phyloP scores from a whole-genome alignment of 2,888 invertebrate species.

The Amphimallon solstitiale region DNA sequence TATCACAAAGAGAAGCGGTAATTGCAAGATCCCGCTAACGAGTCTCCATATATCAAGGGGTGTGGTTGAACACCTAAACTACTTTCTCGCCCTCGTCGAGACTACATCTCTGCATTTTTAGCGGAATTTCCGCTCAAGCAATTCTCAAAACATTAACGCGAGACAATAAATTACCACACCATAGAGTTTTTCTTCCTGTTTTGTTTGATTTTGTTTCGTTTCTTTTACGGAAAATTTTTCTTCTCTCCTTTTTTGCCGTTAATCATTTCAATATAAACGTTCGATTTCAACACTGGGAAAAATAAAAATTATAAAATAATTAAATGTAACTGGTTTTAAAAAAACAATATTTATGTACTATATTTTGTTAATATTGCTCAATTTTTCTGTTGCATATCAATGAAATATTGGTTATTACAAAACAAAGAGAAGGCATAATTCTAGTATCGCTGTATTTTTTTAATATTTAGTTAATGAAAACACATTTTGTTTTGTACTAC shows the following conservation, averaged over 20 bases:
- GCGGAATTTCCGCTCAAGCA: conserved; percentile 11
- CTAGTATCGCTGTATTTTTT: no score
- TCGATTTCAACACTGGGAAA: no score
- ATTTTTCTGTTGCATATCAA: no score
- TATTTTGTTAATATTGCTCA: no score
- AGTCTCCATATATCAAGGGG: conserved; percentile 15
- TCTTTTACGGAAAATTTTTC: not conserved
- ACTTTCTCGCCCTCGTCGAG: not conserved
- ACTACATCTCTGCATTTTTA: conserved; percentile 13
- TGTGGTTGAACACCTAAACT: conserved; percentile 13
- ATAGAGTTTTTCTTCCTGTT: not conserved
- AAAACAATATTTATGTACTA: no score
- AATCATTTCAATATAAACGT: no score
- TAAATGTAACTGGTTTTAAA: no score
- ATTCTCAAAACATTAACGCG: not conserved
- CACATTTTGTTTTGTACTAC: no score
- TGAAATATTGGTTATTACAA: no score
- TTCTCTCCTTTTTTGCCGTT: not conserved
- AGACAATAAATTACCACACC: not conserved
- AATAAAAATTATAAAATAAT: no score
- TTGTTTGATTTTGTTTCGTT: not conserved
- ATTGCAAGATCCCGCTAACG: conserved; percentile 22
- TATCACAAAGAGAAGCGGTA: conserved; percentile 1
- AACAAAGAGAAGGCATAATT: no score
- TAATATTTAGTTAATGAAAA: no score